phyloP scores from a whole-genome alignment of 2,113 vertebrate genomes.

The Lucifuga dentata region DNA sequence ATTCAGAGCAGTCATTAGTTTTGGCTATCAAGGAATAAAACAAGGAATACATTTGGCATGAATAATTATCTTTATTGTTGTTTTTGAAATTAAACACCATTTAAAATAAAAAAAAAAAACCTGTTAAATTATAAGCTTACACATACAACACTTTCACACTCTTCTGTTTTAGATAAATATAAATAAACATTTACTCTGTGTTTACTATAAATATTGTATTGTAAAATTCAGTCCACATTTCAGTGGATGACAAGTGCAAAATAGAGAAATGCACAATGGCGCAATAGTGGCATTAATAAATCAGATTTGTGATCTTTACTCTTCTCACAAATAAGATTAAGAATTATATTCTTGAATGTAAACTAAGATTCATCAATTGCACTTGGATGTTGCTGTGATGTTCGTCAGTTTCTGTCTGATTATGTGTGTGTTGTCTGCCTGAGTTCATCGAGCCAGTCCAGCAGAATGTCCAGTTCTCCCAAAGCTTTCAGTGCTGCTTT shows the following conservation, averaged over 20 bases:
- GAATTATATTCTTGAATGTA: not conserved
- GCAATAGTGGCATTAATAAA: not conserved
- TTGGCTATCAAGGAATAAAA: too few relatives aligned
- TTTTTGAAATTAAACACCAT: not conserved
- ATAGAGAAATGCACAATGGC: conserved; percentile 27
- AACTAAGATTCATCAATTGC: not conserved
- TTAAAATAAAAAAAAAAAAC: not conserved
- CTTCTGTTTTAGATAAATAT: conserved; percentile 16
- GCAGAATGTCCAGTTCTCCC: conserved; percentile 88
- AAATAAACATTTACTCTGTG: not conserved
- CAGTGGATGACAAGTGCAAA: conserved; percentile 32
- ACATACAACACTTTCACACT: not conserved
- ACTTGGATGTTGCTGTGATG: not conserved
- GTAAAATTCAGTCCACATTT: not conserved
- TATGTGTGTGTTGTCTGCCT: not conserved
- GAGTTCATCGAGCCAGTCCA: conserved; percentile 88
- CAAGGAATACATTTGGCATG: too few relatives aligned
- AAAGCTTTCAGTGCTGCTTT: conserved; percentile 88
- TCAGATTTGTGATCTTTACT: not conserved
- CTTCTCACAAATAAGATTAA: not conserved
- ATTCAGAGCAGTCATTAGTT: not conserved
- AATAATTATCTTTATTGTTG: too few relatives aligned
- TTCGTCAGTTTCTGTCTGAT: not conserved
- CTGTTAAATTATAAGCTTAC: not conserved
- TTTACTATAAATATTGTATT: conserved; percentile 44